Evolutionary conservation across 2,113 vertebrate genomes (phyloP), one percentile per base, ranked within the genome.

Genomic region (Polyodon spathula): DNA sequence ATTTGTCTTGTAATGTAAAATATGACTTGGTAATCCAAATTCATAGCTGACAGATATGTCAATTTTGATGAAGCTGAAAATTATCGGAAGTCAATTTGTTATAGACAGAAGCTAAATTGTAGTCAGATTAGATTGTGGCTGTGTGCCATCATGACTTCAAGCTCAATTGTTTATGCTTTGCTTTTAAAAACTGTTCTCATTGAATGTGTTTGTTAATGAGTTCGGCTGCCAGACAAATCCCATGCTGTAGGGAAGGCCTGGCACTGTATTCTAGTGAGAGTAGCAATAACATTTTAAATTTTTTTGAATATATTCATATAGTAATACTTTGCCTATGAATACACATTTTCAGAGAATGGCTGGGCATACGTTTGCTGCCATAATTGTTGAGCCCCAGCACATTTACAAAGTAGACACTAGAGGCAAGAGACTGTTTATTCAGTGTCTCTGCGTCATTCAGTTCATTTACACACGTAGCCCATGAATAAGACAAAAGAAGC

Each of bases 171-270:
- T 10, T 6, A 12, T n/a, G 48, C 48, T 12, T 50, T 50, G 48
- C 15, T 14, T 50, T 50, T 12, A 62, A 40, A 51, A 56, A 53
- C 14, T n/a, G 66, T 73, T 72, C 60, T 63, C 40, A 64, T 59
- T 56, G 39, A 62, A 64, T 52, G 65, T 53, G 72, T 57, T 11
- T 60, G 59, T 56, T n/a, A 8, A 27, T 62, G 46, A 40, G 66
- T 48, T 62, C 46, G 27, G 42, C 64, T 62, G 58, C 27, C 66
- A 68, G 60, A 58, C 61, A 67, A 73, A 59, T 17, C 14, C 39
- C 37, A 40, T 27, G 54, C 61, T 64, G 40, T 44, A 14, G 48
- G 0, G 10, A 15, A n/a, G 15, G 37, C 44, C 68, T 70, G 63
- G 66, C 60, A 60, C 5, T 1, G 11, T 17, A 37, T 39, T 58